Conservation (phyloP, 2,888 invertebrate genomes). For the Eupithecia inturbata region DNA sequence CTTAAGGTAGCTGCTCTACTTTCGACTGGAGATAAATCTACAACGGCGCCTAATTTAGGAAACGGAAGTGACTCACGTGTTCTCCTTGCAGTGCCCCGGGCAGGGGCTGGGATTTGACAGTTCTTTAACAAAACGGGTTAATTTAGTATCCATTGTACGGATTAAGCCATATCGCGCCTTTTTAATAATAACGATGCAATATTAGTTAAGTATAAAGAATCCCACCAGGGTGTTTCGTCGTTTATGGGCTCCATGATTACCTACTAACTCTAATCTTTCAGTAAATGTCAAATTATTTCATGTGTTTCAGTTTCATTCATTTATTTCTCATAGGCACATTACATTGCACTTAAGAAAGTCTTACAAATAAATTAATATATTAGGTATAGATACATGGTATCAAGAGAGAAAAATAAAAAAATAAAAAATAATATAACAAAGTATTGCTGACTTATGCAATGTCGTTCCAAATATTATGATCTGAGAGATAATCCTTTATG, state of each 20-base stretch:
- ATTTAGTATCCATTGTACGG: background rate
- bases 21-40: constrained; percentile 18
- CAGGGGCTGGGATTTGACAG: constrained; percentile 13
- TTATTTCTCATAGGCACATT: no score
- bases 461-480: no score
- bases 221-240: background rate
- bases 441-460: no score
- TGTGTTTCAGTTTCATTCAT: no score
- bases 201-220: background rate
- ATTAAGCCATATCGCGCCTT: background rate
- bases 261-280: background rate
- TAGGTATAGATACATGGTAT: no score
- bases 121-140: constrained; percentile 8
- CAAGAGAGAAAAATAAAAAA: no score
- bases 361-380: no score
- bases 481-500: no score
- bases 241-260: background rate
- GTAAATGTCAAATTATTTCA: background rate
- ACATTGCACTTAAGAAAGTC: no score
- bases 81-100: background rate
- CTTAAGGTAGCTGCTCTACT: constrained; percentile 17
- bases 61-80: constrained; percentile 31
- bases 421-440: no score
- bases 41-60: constrained; percentile 21
- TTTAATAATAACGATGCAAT: background rate